Base-by-base conservation (phyloP, 2,888 invertebrate species). In the Danaus chrysippus region DNA sequence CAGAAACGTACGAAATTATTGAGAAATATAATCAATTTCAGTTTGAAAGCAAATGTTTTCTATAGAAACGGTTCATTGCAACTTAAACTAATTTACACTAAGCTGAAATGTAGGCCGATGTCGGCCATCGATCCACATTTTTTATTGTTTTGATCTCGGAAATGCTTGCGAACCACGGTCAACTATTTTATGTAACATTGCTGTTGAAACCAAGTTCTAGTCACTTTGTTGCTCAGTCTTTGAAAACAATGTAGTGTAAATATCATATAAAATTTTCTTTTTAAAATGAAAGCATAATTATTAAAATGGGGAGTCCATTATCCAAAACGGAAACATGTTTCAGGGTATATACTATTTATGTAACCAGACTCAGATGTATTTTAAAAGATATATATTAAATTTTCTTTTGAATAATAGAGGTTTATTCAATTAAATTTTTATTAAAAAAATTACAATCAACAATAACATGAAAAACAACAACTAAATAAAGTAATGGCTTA, bases 161-260 rank as follows among this genome's bases (percentile, higher is more conserved):
- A 83, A 77, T 76, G 79, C 82, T 86, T 86, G 81, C 86, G 74
- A 77, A 78, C 78, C 79, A 81, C 81, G 76, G 83, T 81, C 81
- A 83, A 82, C 81, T 71, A 76, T 79, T 87, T 89, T 86, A 87
- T 87, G 84, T 87, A 90, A 90, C 86, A 83, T 82, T 84, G 83
- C 86, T 89, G 84, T 86, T 76, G 88, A 89, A 88, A 89, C 83
- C 78, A 83, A 84, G 80, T 79, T 82, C 83, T 70, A 71, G 68
- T 71, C 46, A 17, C 9, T 49, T 17, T 17, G 49, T 62, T 55
- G 54, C 49, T 43, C 71, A 49, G 2, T 72, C 71, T 72, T 69
- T 72, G 49, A 17, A 49, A 49, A 17, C 17, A 15, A 15, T 49
- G 13, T 12, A 49, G 17, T 17, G 49, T 49, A 17, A 49, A 10